These are phyloP conservation scores for Caretta caretta DNA, from an alignment of 2,113 vertebrate genomes.

Conservation along the genomic window DNA sequence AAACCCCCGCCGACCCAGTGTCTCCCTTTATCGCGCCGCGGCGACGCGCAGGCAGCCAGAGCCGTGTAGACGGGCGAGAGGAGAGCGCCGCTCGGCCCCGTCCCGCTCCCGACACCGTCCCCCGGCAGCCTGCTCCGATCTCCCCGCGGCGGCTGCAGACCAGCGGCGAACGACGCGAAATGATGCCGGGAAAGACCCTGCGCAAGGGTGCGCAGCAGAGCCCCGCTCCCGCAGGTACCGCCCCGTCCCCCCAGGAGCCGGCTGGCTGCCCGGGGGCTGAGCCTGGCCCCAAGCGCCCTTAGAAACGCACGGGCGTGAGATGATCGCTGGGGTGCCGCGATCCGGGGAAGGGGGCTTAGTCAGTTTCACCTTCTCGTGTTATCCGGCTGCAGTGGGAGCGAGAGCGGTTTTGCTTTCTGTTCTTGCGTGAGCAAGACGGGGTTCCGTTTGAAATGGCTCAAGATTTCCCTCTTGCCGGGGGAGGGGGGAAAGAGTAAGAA, in stretches of 20 bases:
- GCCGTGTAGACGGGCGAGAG: too few relatives aligned
- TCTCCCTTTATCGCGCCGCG: background rate
- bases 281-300: background rate
- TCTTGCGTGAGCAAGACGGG: too few relatives aligned
- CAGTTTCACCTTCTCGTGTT: too few relatives aligned
- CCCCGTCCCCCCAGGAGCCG: rapidly evolving
- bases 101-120: too few relatives aligned
- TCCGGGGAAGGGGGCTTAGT: too few relatives aligned
- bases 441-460: too few relatives aligned
- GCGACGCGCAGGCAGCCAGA: background rate
- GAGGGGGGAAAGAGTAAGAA: too few relatives aligned
- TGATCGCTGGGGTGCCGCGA: background rate
- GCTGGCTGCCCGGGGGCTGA: background rate
- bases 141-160: background rate
- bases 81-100: too few relatives aligned
- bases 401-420: too few relatives aligned
- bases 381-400: too few relatives aligned
- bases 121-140: background rate
- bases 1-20: background rate
- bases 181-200: conserved; percentile 59
- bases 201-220: conserved; percentile 13
- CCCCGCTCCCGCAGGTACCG: conserved; percentile 6
- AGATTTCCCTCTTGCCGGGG: too few relatives aligned
- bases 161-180: background rate
- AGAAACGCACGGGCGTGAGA: background rate